These are phyloP conservation scores for Trematomus bernacchii DNA, from an alignment of 2,797 vertebrate species.

Conservation along the genomic window DNA sequence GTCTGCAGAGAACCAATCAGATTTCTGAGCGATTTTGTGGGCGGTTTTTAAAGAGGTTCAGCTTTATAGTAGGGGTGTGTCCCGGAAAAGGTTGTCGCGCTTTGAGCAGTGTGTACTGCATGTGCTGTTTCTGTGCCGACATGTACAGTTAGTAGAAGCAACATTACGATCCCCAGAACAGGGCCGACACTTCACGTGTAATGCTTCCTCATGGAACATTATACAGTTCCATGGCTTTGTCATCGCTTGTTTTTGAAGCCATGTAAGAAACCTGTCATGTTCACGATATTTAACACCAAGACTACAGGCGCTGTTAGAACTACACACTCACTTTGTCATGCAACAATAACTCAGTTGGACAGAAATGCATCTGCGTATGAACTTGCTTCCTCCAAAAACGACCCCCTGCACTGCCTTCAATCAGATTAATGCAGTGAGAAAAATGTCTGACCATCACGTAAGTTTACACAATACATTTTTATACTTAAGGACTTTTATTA, in stretches of 20 bases:
- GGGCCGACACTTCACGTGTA: rapidly evolving
- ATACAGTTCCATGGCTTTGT: background rate
- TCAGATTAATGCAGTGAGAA: background rate
- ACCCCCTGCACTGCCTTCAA: background rate
- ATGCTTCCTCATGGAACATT: background rate
- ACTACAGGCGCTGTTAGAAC: background rate
- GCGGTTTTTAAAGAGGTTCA: slow-evolving; percentile 2
- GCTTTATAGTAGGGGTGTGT: slow-evolving; percentile 1
- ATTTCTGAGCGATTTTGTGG: slow-evolving; percentile 19
- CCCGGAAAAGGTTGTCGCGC: slow-evolving; percentile 14
- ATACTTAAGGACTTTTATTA: too few relatives aligned
- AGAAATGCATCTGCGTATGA: too few relatives aligned
- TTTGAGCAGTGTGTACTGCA: background rate
- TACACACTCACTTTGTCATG: background rate
- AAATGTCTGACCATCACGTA: background rate
- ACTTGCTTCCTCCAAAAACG: background rate
- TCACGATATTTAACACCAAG: background rate
- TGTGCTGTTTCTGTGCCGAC: too few relatives aligned
- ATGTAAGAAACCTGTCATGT: background rate
- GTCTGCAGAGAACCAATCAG: slow-evolving; percentile 66
- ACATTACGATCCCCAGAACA: too few relatives aligned
- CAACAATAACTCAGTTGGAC: background rate
- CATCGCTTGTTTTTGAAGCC: background rate
- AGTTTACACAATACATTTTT: background rate
- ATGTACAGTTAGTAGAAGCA: background rate